phyloP scores from a whole-genome alignment of 2,113 vertebrate genomes.

The Pituophis catenifer region DNA sequence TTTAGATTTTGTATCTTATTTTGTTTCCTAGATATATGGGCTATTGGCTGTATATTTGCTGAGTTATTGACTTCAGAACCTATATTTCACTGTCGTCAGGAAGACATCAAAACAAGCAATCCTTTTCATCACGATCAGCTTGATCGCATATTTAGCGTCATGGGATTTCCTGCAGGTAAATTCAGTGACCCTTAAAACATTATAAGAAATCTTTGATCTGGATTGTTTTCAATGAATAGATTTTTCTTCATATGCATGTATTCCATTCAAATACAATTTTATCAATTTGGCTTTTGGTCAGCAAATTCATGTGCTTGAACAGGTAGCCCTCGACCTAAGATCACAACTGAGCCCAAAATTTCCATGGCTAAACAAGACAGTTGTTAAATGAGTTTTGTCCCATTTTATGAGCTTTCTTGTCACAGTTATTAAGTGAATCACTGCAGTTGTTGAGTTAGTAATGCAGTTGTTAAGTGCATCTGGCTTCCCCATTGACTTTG shows the following conservation, averaged over 20 bases:
- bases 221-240: conserved; percentile 19
- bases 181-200: conserved; percentile 50
- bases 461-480: not conserved
- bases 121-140: conserved; percentile 98
- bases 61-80: conserved; percentile 97
- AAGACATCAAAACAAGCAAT: conserved; percentile 99
- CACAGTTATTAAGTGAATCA: not conserved
- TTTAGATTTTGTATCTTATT: conserved; percentile 29
- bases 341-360: not conserved
- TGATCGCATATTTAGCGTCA: conserved; percentile 97
- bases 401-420: not conserved
- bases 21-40: conserved; percentile 89
- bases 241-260: conserved; percentile 3
- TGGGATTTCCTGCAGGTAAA: conserved; percentile 98
- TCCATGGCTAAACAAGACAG: not conserved
- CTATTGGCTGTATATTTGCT: conserved; percentile 99
- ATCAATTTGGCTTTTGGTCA: not conserved
- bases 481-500: not conserved
- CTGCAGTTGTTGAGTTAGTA: not conserved
- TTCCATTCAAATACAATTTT: not conserved
- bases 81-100: conserved; percentile 97
- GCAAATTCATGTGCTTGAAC: not conserved
- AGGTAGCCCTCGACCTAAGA: not conserved
- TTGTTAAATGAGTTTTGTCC: not conserved
- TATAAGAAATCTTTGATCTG: not conserved